These are phyloP conservation scores for Capreolus pygargus DNA, from an alignment of 2,113 vertebrate genomes.

Conservation along the genomic window DNA sequence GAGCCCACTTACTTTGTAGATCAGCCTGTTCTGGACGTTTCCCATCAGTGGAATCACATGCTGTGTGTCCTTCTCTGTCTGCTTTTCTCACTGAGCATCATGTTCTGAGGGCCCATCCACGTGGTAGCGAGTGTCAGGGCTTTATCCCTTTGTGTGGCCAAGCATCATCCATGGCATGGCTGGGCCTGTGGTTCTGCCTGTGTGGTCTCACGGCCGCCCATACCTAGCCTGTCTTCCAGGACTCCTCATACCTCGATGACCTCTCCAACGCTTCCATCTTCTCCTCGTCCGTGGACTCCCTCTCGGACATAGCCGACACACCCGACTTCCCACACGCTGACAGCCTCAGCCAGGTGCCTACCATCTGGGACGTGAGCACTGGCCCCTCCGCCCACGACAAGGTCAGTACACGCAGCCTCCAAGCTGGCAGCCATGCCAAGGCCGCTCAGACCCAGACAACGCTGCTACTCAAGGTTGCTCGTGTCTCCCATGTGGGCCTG, in stretches of 20 bases:
- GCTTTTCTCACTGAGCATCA: neutral
- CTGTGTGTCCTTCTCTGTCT: neutral
- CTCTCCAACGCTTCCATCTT: constrained; percentile 92
- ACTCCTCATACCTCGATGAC: constrained; percentile 92
- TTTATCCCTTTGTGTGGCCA: too few relatives aligned
- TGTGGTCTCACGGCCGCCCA: neutral
- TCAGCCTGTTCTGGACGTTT: accelerated
- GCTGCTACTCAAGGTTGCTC: neutral
- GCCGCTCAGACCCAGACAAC: neutral
- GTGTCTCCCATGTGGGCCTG: neutral
- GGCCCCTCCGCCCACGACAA: constrained; percentile 84
- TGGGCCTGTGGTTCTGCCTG: neutral
- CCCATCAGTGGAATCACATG: neutral
- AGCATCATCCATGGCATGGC: neutral
- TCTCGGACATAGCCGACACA: constrained; percentile 89
- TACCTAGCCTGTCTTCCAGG: constrained; percentile 77
- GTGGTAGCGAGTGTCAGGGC: accelerated
- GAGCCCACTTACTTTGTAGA: neutral
- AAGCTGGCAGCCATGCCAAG: neutral
- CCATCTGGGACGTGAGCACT: constrained; percentile 92
- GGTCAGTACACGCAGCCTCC: constrained; percentile 73
- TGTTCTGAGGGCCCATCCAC: neutral
- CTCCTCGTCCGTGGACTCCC: constrained; percentile 92
- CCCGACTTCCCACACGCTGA: constrained; percentile 86
- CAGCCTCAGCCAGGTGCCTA: constrained; percentile 88